Conservation (phyloP, 2,797 vertebrate species). For the Enteromius argenteus region DNA sequence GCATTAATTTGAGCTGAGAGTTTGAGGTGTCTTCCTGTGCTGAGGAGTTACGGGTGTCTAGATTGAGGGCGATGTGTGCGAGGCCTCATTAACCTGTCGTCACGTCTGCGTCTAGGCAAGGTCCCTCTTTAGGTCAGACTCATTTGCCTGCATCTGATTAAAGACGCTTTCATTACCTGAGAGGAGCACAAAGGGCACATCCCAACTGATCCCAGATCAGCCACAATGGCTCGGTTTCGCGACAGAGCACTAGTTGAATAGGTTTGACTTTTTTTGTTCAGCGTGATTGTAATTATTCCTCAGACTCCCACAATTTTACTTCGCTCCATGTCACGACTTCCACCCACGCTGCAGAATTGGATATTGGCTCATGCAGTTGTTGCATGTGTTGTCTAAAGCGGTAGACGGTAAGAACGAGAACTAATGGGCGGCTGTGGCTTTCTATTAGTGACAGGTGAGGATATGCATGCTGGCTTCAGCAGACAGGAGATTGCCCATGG, state of each 20-base stretch:
- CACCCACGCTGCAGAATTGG: slow-evolving; percentile 26
- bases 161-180: slow-evolving; percentile 61
- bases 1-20: slow-evolving; percentile 12
- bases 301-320: slow-evolving; percentile 47
- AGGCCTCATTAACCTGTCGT: slow-evolving; percentile 54
- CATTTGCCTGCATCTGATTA: slow-evolving; percentile 60
- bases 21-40: slow-evolving; percentile 15
- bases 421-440: slow-evolving; percentile 40
- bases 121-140: slow-evolving; percentile 53
- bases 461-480: slow-evolving; percentile 40
- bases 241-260: not conserved
- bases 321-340: slow-evolving; percentile 25
- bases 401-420: slow-evolving; percentile 17
- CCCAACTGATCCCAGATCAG: slow-evolving; percentile 12
- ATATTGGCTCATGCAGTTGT: slow-evolving; percentile 40
- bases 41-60: slow-evolving; percentile 36
- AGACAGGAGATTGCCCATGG: slow-evolving; percentile 57
- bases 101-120: slow-evolving; percentile 15
- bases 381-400: slow-evolving; percentile 40
- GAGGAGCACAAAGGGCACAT: slow-evolving; percentile 38
- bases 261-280: slow-evolving; percentile 31
- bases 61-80: slow-evolving; percentile 22
- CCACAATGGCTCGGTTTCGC: not conserved
- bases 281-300: slow-evolving; percentile 49
- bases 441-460: slow-evolving; percentile 51